A percentile compares a stretch with the other conserved stretches of the same genome.
Conservation (phyloP, 1,140 invertebrate species). For the Drosophila lacteicornis region DNA sequence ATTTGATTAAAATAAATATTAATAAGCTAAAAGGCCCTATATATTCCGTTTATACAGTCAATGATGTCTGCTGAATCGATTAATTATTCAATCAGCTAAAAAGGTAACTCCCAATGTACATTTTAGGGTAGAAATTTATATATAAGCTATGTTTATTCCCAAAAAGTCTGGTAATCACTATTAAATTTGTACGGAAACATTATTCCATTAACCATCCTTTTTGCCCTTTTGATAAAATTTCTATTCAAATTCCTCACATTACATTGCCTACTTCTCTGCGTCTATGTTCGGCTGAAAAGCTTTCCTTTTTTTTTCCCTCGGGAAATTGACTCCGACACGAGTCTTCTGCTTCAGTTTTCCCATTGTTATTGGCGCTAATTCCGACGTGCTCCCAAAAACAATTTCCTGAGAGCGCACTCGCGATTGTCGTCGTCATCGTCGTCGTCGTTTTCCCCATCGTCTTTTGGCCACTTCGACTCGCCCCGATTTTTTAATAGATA, state of each 20-base stretch:
- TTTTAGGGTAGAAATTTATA: too few species aligned
- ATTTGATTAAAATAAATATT: too few species aligned
- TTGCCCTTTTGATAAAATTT: background rate
- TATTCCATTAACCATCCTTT: background rate
- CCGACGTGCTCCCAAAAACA: conserved; percentile 65
- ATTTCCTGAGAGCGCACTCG: conserved; percentile 69
- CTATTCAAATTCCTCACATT: background rate
- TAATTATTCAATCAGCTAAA: too few species aligned
- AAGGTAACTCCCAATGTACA: too few species aligned
- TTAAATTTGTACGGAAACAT: background rate
- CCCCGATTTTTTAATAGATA: conserved; percentile 81
- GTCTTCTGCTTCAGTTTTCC: conserved; percentile 25
- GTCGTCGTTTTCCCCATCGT: conserved; percentile 56
- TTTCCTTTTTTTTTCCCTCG: conserved; percentile 11
- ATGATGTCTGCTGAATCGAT: too few species aligned
- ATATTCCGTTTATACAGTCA: too few species aligned
- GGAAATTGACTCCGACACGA: conserved; percentile 34
- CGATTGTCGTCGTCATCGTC: conserved; percentile 44
- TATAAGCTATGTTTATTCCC: too few species aligned
- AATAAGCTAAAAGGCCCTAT: too few species aligned
- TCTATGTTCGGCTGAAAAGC: background rate
- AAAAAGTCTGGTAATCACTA: too few species aligned
- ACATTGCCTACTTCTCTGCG: conserved; percentile 6
- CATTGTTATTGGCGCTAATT: conserved; percentile 74
- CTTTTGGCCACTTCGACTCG: conserved; percentile 73